Conservation (phyloP, 1,140 invertebrate species). For the Drosophila neocordata region DNA sequence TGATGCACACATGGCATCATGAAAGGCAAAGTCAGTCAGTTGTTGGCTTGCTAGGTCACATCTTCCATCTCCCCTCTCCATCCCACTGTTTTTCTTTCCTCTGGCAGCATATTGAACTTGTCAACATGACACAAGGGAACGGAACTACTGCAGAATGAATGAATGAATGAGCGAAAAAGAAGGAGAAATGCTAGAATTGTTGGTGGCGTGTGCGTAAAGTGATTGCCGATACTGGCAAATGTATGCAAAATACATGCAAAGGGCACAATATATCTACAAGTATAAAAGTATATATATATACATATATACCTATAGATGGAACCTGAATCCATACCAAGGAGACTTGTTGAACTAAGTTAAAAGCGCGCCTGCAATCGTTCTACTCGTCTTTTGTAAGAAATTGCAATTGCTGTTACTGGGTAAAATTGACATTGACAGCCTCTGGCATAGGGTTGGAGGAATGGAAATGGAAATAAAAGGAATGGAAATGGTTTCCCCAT, state of each 20-base stretch:
- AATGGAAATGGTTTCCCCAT: constrained; percentile 49
- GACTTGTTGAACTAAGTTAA: constrained; percentile 69
- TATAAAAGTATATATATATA: constrained; percentile 6
- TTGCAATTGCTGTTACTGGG: constrained; percentile 64
- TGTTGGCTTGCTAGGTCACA: constrained; percentile 1
- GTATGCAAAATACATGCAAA: constrained; percentile 65
- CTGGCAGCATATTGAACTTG: constrained; percentile 65
- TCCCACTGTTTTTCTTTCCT: neutral
- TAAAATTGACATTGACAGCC: constrained; percentile 71
- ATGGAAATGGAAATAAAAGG: neutral
- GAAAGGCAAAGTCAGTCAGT: constrained; percentile 51
- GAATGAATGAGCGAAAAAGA: constrained; percentile 46
- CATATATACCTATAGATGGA: no score
- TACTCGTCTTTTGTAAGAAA: constrained; percentile 45
- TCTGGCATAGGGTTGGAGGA: neutral
- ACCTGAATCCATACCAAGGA: neutral
- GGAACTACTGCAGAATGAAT: constrained; percentile 43
- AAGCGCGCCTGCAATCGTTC: constrained; percentile 9
- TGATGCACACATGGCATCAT: constrained; percentile 52
- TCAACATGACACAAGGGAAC: constrained; percentile 59
- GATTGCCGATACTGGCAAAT: constrained; percentile 64
- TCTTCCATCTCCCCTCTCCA: neutral
- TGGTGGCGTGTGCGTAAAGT: constrained; percentile 53
- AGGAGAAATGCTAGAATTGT: constrained; percentile 13
- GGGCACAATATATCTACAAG: constrained; percentile 4